Percentiles rank a stretch among this genome's conserved stretches.
Evolutionary conservation across 92 coral and sea anemone genomes (phyloP).

Genomic region (Bergia puertoricense): DNA sequence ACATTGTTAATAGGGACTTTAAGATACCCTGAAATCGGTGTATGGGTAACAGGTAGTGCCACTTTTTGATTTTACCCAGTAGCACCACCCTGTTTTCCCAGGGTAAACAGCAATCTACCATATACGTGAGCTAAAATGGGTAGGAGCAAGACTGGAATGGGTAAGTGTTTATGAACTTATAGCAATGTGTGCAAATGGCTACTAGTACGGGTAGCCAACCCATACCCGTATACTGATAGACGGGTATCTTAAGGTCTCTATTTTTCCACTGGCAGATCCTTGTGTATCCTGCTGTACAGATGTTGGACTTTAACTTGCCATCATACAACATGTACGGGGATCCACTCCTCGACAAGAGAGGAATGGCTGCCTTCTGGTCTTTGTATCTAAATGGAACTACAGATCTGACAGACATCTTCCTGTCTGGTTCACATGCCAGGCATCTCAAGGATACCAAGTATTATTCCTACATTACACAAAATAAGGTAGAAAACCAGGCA

Average conservation of each 20-base stretch:
- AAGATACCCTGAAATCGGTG: too few species aligned
- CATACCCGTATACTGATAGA: too few species aligned
- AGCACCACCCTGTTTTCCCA: too few species aligned
- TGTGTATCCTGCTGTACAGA: conserved; percentile 48
- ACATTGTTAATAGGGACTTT: too few species aligned
- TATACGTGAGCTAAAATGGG: too few species aligned
- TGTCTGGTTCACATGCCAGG: conserved; percentile 42
- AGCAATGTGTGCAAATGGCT: too few species aligned
- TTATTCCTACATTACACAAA: conserved; percentile 22
- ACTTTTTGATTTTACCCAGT: too few species aligned
- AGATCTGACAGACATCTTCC: conserved; percentile 16
- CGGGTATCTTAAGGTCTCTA: not conserved
- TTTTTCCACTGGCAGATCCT: conserved; percentile 35
- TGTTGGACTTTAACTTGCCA: conserved; percentile 44
- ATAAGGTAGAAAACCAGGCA: not conserved
- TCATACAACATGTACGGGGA: conserved; percentile 34
- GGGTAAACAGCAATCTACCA: too few species aligned
- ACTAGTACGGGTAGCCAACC: too few species aligned
- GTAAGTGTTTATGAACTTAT: too few species aligned
- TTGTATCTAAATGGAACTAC: conserved; percentile 36
- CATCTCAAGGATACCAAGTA: conserved; percentile 48
- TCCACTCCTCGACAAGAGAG: not conserved
- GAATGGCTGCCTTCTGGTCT: conserved; percentile 19
- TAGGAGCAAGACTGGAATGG: too few species aligned
- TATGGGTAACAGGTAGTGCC: too few species aligned